A percentile compares a stretch with the other conserved stretches of the same genome.
Conservation (phyloP, 2,888 invertebrate genomes). For the Athalia cordata region DNA sequence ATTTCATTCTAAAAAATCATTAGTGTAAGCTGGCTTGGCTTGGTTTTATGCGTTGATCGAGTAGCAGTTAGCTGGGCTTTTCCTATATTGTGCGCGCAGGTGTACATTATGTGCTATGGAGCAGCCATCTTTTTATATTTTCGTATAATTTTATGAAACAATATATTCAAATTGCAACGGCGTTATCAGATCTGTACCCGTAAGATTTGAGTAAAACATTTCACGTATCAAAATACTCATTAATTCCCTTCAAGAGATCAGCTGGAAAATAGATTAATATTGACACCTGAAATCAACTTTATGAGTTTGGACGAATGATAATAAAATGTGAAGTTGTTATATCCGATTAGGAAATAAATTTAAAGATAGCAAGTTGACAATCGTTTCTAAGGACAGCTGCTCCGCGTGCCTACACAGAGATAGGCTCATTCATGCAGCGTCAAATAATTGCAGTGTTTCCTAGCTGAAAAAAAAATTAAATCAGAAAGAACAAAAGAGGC, state of each 20-base stretch:
- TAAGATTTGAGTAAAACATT: too few species aligned
- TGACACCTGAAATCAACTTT: neutral
- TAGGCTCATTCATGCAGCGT: conserved; percentile 71
- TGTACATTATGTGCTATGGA: conserved; percentile 68
- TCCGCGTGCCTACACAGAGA: conserved; percentile 71
- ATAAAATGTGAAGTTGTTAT: too few species aligned
- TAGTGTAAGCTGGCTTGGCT: conserved; percentile 72
- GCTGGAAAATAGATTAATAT: neutral
- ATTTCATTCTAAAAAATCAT: conserved; percentile 64
- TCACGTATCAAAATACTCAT: too few species aligned
- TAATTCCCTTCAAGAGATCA: too few species aligned
- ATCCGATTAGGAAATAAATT: neutral
- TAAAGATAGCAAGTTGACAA: neutral
- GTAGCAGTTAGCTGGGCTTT: conserved; percentile 69
- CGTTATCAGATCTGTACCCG: neutral
- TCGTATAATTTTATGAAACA: conserved; percentile 3
- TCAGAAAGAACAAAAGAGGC: conserved; percentile 55
- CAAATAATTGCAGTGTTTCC: conserved; percentile 69
- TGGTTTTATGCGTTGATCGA: conserved; percentile 58
- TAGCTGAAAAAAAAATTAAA: conserved; percentile 69
- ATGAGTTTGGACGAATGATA: too few species aligned
- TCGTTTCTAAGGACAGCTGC: conserved; percentile 66
- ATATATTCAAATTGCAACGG: too few species aligned
- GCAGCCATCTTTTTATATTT: conserved; percentile 65
- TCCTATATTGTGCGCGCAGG: conserved; percentile 69